A percentile compares a stretch with the other conserved stretches of the same genome.
phyloP scores from a whole-genome alignment of 1,140 invertebrate species.

The Pollicipes pollicipes region DNA sequence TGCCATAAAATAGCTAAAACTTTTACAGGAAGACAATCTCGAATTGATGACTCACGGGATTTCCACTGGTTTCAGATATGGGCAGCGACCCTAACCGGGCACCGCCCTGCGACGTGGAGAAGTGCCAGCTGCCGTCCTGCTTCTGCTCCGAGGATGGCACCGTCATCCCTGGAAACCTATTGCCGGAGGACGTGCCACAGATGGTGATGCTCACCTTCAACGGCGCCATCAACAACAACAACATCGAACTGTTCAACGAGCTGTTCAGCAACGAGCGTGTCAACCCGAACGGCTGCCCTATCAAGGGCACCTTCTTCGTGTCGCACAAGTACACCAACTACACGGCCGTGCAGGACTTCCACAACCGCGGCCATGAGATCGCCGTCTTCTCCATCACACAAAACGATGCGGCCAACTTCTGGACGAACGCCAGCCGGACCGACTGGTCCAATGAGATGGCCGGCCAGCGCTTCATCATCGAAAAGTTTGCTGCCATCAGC shows the following conservation, averaged over 20 bases:
- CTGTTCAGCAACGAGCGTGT: constrained; percentile 79
- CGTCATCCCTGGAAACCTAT: constrained; percentile 48
- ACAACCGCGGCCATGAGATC: constrained; percentile 87
- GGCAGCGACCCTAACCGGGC: constrained; percentile 87
- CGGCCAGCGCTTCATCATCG: constrained; percentile 77
- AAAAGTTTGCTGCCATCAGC: constrained; percentile 81
- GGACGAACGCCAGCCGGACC: constrained; percentile 79
- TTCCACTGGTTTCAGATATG: constrained; percentile 42
- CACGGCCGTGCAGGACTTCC: constrained; percentile 84
- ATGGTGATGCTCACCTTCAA: constrained; percentile 96
- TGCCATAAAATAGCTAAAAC: no score
- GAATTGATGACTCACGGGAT: no score
- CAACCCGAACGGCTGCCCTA: constrained; percentile 91
- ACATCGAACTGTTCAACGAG: constrained; percentile 85
- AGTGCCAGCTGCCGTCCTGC: constrained; percentile 82
- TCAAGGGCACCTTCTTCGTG: constrained; percentile 91
- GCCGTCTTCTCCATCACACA: constrained; percentile 95
- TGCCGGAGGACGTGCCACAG: constrained; percentile 48
- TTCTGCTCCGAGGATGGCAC: constrained; percentile 89
- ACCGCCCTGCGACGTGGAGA: constrained; percentile 65
- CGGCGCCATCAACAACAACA: constrained; percentile 91
- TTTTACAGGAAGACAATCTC: neutral
- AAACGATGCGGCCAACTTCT: constrained; percentile 81
- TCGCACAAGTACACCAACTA: constrained; percentile 97
- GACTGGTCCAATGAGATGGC: constrained; percentile 97